Conservation (phyloP, 2,113 vertebrate genomes). For the Paradisaea rubra region DNA sequence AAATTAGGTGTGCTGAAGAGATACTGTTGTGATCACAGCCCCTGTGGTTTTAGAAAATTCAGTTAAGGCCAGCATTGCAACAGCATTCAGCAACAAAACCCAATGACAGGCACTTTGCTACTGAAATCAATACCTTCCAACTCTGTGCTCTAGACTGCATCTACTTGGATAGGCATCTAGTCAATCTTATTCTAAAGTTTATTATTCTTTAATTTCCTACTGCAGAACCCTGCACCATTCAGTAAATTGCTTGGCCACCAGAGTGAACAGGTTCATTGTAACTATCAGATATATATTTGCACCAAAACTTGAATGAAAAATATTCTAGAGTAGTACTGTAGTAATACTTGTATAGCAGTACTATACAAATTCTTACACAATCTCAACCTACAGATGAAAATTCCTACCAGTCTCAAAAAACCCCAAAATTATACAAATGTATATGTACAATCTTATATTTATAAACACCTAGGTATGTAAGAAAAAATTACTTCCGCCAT, state of each 20-base stretch:
- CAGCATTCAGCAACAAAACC: background rate
- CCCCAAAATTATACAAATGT: fast-evolving
- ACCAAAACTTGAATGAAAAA: background rate
- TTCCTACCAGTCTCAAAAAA: background rate
- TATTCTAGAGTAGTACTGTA: background rate
- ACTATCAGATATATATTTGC: background rate
- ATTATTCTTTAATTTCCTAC: background rate
- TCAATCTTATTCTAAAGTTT: background rate
- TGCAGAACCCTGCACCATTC: background rate
- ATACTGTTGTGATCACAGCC: background rate
- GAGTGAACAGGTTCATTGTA: fast-evolving
- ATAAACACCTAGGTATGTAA: background rate
- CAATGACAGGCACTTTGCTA: background rate
- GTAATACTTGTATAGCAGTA: background rate
- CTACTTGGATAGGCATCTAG: background rate
- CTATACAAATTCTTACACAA: background rate
- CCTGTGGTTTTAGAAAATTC: background rate
- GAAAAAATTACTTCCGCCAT: background rate
- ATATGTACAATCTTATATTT: background rate
- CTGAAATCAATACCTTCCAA: background rate
- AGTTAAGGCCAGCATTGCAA: background rate
- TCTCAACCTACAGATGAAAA: background rate
- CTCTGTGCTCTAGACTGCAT: background rate
- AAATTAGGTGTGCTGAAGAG: background rate
- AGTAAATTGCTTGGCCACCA: background rate